These are phyloP conservation scores for Lasioglossum oenotherae DNA, from an alignment of 2,888 invertebrate genomes.

Conservation along the genomic window DNA sequence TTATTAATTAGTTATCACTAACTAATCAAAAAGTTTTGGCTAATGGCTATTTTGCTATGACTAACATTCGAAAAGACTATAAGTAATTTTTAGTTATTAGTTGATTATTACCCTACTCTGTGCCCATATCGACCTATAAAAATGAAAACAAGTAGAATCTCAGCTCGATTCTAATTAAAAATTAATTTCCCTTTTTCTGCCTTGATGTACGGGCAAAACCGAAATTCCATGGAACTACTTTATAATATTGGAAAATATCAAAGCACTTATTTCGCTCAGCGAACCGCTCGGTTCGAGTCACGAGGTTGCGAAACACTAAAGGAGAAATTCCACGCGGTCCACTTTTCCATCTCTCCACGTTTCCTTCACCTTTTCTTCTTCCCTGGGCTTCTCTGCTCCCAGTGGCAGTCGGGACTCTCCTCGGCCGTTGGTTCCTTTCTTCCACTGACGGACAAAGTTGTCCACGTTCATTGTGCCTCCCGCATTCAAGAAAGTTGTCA, in stretches of 20 bases:
- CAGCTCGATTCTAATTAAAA: background rate
- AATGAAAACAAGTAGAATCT: background rate
- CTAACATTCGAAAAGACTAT: no score
- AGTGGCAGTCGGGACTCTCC: background rate
- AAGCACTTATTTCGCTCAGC: background rate
- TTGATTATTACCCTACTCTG: background rate
- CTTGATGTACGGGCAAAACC: background rate
- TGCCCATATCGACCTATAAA: background rate
- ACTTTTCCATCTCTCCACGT: conserved; percentile 19
- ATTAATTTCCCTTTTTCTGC: background rate
- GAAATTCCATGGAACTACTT: background rate
- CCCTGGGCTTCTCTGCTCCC: background rate
- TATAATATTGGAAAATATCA: background rate
- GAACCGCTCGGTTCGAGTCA: no score
- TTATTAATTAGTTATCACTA: no score
- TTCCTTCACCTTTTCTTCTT: conserved; percentile 7
- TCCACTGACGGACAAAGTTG: conserved; percentile 57
- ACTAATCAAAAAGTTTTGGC: no score
- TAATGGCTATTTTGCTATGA: no score
- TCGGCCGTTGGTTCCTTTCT: conserved; percentile 30
- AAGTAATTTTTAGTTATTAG: no score
- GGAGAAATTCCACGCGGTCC: conserved; percentile 15
- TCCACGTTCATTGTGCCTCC: conserved; percentile 55
- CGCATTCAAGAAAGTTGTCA: conserved; percentile 38
- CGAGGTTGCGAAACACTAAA: background rate